Evolutionary conservation across 2,888 invertebrate species (phyloP).

Genomic region (Spicauda simplicius): DNA sequence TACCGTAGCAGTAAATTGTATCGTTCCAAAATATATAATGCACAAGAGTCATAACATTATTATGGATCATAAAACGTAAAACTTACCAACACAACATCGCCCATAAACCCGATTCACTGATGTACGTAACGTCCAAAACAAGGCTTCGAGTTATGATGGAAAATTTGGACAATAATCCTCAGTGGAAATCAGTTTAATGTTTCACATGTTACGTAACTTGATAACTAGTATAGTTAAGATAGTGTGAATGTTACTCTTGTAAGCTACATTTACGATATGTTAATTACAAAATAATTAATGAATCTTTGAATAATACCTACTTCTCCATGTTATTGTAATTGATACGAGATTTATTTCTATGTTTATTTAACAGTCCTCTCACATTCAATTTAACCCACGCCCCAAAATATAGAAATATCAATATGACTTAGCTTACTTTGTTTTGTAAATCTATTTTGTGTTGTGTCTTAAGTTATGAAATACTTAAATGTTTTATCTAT

Average conservation of each 20-base stretch:
- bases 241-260: neutral
- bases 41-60: slow-evolving; percentile 1
- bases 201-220: neutral
- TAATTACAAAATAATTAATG: no score
- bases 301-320: no score
- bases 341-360: no score
- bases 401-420: neutral
- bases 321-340: no score
- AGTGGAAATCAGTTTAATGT: slow-evolving; percentile 25
- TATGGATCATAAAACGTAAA: slow-evolving; percentile 25
- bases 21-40: neutral
- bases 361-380: no score
- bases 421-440: neutral
- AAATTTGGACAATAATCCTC: slow-evolving; percentile 27
- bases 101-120: slow-evolving; percentile 12
- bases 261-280: no score
- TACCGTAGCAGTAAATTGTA: neutral
- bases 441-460: no score
- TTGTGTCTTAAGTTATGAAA: no score
- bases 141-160: neutral
- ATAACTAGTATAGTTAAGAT: neutral
- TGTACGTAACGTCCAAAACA: slow-evolving; percentile 6
- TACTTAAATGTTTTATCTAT: no score
- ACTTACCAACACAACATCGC: slow-evolving; percentile 10
- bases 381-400: no score